Base-by-base conservation (phyloP, 2,888 invertebrate species). In the Tenthredo distinguenda region DNA sequence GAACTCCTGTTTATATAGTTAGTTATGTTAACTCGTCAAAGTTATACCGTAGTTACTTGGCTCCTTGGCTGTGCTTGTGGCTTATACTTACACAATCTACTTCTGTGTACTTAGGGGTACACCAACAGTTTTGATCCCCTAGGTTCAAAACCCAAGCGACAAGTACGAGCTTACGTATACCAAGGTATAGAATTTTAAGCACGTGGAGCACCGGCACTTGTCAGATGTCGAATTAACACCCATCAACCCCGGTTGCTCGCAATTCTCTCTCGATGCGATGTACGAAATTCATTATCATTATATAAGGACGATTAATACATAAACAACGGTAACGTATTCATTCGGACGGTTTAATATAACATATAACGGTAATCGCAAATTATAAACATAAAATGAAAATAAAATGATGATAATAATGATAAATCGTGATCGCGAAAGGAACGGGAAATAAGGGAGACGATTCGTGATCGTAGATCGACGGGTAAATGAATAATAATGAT, bases 371-470 rank as follows among this genome's bases (percentile, higher is more conserved):
- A 47, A 47, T 15, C 15, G 12, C 12, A 4, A 47, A 15, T 47
- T 85, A 86, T 37, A 86, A 87, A 86, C 85, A 86, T 82, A 87
- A 89, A 88, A 21, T 90, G 89, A 90, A 90, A 91, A 91, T 91
- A 90, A 90, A 89, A 90, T 90, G 86, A 88, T 89, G 87, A 88
- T 86, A 87, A 84, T 86, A 47, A 68, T 65, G 21, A 10, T 26
- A 10, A 15, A 65, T 68, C 31, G 6, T 21, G 31, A 68, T 31
- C 26, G 34, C 26, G 34, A 68, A 68, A 68, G 21, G 18, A 68
- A 68, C 26, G 34, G 34, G 15, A 65, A 31, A 65, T 65, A 65
- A 65, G 65, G 65, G 9, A 34, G 31, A 68, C 31, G 31, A 15
- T 71, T n/a, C 50, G n/a, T 5, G 0, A 50, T 50, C 4, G 6